A percentile compares a stretch with the other conserved stretches of the same genome.
Evolutionary conservation across 2,797 vertebrate species (phyloP).

Genomic region (Enoplosus armatus): DNA sequence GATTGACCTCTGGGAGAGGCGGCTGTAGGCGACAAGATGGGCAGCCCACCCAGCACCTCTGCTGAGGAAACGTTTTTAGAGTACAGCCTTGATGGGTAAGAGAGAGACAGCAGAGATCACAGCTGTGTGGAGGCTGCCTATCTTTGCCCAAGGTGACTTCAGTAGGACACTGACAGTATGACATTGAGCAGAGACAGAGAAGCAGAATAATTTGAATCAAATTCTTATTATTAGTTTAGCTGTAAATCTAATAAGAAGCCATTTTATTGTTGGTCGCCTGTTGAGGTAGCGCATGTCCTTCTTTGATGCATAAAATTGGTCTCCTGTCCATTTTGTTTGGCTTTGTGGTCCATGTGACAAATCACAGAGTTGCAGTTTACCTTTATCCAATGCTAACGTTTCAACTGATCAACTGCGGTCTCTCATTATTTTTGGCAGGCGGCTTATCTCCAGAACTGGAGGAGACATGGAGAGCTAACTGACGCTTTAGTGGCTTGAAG

Average conservation of each 20-base stretch:
- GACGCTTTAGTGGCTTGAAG: constrained; percentile 41
- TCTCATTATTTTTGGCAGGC: constrained; percentile 46
- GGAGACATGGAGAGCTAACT: constrained; percentile 28
- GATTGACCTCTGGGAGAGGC: constrained; percentile 48
- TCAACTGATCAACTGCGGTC: constrained; percentile 35
- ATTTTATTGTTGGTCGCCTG: constrained; percentile 27
- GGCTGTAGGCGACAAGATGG: constrained; percentile 31
- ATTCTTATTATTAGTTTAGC: constrained; percentile 30
- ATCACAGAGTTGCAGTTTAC: constrained; percentile 33
- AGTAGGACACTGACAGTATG: constrained; percentile 46
- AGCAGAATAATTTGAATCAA: constrained; percentile 21
- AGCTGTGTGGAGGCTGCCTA: constrained; percentile 41
- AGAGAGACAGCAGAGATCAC: constrained; percentile 52
- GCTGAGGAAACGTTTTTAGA: constrained; percentile 52
- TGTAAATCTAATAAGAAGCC: constrained; percentile 35
- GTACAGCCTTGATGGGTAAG: constrained; percentile 55
- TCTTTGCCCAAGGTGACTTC: constrained; percentile 76
- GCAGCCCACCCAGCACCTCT: constrained; percentile 27
- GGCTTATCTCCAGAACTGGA: constrained; percentile 29
- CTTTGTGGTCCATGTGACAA: constrained; percentile 32
- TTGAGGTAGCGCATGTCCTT: constrained; percentile 13
- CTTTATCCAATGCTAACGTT: constrained; percentile 29
- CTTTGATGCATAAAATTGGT: constrained; percentile 20
- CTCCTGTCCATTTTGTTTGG: constrained; percentile 3
- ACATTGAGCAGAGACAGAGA: constrained; percentile 31